Percentiles rank a stretch among this genome's conserved stretches.
Conservation (phyloP, 2,797 vertebrate species). For the Sarcoramphus papa region DNA sequence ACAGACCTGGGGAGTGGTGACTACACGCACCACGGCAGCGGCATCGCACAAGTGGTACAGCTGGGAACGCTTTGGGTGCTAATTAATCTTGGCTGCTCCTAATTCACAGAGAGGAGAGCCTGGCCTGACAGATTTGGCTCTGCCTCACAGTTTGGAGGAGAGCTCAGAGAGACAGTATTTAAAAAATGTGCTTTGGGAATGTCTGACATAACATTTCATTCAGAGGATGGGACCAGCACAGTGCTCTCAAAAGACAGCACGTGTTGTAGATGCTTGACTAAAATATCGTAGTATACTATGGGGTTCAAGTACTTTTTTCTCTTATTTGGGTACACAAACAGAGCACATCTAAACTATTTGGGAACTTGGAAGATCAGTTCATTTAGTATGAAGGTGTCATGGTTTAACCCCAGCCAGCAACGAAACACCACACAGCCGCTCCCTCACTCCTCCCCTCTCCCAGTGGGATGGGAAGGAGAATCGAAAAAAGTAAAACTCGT, state of each 20-base stretch:
- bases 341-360: neutral
- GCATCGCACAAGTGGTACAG: neutral
- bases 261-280: neutral
- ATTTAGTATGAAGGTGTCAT: neutral
- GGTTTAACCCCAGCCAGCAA: too few species aligned
- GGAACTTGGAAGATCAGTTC: neutral
- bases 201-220: neutral
- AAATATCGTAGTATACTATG: neutral
- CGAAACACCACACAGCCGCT: too few species aligned
- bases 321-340: neutral
- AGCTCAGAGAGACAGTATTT: neutral
- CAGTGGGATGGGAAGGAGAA: too few species aligned
- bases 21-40: slow-evolving; percentile 27
- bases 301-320: neutral
- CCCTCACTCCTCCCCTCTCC: too few species aligned
- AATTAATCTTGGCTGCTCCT: slow-evolving; percentile 73
- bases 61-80: slow-evolving; percentile 39
- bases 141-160: neutral
- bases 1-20: slow-evolving; percentile 57
- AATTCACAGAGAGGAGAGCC: slow-evolving; percentile 38
- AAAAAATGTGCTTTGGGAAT: neutral
- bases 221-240: neutral
- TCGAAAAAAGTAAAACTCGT: too few species aligned
- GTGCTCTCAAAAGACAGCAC: neutral
- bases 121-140: slow-evolving; percentile 17